These are phyloP conservation scores for Adelosebastes latens DNA, from an alignment of 2,797 vertebrate species.

Conservation along the genomic window DNA sequence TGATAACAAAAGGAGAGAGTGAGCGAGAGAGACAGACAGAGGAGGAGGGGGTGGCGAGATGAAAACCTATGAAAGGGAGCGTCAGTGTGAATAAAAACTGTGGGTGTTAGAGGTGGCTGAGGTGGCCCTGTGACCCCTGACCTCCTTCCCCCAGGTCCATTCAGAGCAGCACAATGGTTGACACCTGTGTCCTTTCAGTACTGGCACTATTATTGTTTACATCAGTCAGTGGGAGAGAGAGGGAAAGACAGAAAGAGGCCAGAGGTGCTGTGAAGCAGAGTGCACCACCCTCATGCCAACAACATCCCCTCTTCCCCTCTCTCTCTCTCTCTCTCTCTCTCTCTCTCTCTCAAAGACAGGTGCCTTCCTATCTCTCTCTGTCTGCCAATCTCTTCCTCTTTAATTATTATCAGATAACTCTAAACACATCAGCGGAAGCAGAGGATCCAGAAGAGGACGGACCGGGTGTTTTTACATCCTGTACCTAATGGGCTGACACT, in stretches of 20 bases:
- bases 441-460: slow-evolving; percentile 42
- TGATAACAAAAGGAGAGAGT: slow-evolving; percentile 72
- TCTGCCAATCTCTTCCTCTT: slow-evolving; percentile 46
- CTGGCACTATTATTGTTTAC: slow-evolving; percentile 85
- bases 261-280: slow-evolving; percentile 68
- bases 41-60: slow-evolving; percentile 8
- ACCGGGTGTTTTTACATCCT: slow-evolving; percentile 57
- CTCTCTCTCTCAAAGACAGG: slow-evolving; percentile 42
- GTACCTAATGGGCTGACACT: slow-evolving; percentile 43
- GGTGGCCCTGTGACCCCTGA: slow-evolving; percentile 73
- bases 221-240: slow-evolving; percentile 71
- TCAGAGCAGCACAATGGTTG: slow-evolving; percentile 83
- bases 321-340: slow-evolving; percentile 15
- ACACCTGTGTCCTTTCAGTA: slow-evolving; percentile 88
- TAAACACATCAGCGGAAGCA: slow-evolving; percentile 60
- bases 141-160: slow-evolving; percentile 75
- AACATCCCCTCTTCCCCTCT: not conserved
- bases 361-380: slow-evolving; percentile 19
- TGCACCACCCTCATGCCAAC: slow-evolving; percentile 70
- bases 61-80: slow-evolving; percentile 68
- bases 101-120: slow-evolving; percentile 74
- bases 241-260: slow-evolving; percentile 64
- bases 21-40: slow-evolving; percentile 30
- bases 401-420: slow-evolving; percentile 74
- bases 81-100: slow-evolving; percentile 72